phyloP scores from a whole-genome alignment of 64 coral and sea anemone species.

The Porites australiensis region DNA sequence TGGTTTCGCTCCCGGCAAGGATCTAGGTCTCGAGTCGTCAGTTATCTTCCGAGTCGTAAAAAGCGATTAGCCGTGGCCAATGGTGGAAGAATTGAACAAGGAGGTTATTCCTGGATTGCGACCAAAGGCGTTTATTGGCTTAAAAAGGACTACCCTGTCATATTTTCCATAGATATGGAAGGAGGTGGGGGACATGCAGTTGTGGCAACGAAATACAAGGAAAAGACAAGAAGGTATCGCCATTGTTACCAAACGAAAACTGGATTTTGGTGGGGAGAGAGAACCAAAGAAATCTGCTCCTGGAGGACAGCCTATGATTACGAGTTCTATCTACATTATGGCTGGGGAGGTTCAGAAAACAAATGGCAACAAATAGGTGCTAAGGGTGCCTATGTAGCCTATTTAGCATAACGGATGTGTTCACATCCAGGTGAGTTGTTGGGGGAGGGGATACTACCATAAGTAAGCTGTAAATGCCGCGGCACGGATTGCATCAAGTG shows the following conservation, averaged over 20 bases:
- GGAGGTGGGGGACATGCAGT: not conserved
- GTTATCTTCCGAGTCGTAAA: not conserved
- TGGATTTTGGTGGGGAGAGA: not conserved
- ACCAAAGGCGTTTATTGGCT: not conserved
- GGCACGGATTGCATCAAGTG: no score
- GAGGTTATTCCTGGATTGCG: not conserved
- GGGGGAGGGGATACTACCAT: no score
- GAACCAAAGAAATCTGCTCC: not conserved
- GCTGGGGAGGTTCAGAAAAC: slow-evolving; percentile 13
- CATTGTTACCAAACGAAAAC: not conserved
- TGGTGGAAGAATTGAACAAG: not conserved
- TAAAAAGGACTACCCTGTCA: slow-evolving; percentile 45
- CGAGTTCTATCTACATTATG: slow-evolving; percentile 17
- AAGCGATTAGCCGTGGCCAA: not conserved
- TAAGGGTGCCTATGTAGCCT: not conserved
- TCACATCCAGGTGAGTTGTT: no score
- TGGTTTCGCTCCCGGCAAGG: slow-evolving; percentile 60
- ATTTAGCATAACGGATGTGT: not conserved
- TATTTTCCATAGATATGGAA: slow-evolving; percentile 3
- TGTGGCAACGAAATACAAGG: slow-evolving; percentile 55
- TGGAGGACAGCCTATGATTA: slow-evolving; percentile 8
- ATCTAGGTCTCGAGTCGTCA: not conserved
- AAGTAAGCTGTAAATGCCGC: no score
- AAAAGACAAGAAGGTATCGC: not conserved
- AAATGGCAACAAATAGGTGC: not conserved